These are phyloP conservation scores for Drosophila oshimai DNA, from an alignment of 1,140 invertebrate species.

Conservation along the genomic window DNA sequence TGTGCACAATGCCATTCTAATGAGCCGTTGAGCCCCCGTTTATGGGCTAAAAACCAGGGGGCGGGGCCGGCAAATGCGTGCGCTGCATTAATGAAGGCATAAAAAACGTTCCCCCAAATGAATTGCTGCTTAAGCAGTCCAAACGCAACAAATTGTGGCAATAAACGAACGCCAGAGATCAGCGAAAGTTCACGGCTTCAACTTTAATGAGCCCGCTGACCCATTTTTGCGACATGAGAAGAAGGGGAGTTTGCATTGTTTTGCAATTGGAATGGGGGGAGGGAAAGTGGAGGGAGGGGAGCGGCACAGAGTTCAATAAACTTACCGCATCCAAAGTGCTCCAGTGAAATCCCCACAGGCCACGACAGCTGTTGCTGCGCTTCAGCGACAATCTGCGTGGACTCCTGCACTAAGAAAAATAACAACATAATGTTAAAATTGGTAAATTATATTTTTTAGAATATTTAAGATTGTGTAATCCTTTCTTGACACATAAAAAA, in stretches of 20 bases:
- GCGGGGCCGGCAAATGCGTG: slow-evolving; percentile 33
- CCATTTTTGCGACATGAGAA: slow-evolving; percentile 18
- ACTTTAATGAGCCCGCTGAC: slow-evolving; percentile 60
- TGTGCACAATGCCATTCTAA: slow-evolving; percentile 61
- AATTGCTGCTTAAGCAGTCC: slow-evolving; percentile 40
- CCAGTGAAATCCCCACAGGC: slow-evolving; percentile 38
- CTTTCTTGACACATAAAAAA: neutral
- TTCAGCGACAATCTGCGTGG: slow-evolving; percentile 57
- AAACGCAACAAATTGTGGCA: slow-evolving; percentile 50
- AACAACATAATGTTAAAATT: neutral
- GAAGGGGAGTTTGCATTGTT: slow-evolving; percentile 51
- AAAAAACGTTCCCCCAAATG: neutral
- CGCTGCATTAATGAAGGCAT: slow-evolving; percentile 57
- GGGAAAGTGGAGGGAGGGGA: neutral
- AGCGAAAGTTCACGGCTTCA: slow-evolving; percentile 55
- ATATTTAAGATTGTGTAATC: too few relatives aligned
- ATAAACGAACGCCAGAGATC: slow-evolving; percentile 55
- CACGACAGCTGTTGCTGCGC: slow-evolving; percentile 65
- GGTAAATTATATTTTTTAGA: neutral
- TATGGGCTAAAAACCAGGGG: slow-evolving; percentile 21
- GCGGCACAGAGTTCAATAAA: slow-evolving; percentile 55
- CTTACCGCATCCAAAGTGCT: slow-evolving; percentile 34
- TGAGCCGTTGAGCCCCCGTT: slow-evolving; percentile 68
- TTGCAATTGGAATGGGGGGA: slow-evolving; percentile 39
- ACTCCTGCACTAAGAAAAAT: slow-evolving; percentile 2